phyloP scores from a whole-genome alignment of 1,140 invertebrate genomes.

The Dufourea novaeangliae region DNA sequence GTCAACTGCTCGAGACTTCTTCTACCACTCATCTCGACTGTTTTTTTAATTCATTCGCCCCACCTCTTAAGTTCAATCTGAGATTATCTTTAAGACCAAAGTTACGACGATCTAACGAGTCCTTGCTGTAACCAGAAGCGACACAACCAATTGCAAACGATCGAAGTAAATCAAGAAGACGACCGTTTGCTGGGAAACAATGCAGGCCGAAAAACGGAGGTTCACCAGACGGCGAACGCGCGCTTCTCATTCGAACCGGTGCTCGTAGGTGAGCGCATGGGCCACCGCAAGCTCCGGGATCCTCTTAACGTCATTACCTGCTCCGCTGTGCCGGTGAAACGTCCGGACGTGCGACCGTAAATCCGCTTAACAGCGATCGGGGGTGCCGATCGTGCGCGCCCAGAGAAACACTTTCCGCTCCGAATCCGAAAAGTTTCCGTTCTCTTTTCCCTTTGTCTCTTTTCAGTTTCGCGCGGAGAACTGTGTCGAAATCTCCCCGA shows the following conservation, averaged over 20 bases:
- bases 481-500: neutral
- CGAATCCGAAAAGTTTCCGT: neutral
- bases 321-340: constrained; percentile 45
- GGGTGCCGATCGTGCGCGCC: constrained; percentile 34
- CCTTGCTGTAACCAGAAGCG: too few species aligned
- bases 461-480: neutral
- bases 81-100: too few species aligned
- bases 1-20: too few species aligned
- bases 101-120: too few species aligned
- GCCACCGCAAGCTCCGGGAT: constrained; percentile 44
- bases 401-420: constrained; percentile 50
- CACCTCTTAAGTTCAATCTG: too few species aligned
- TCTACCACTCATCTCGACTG: neutral
- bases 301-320: constrained; percentile 63
- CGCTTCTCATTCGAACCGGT: constrained; percentile 12
- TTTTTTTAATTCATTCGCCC: too few species aligned
- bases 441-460: neutral
- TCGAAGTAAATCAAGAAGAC: neutral
- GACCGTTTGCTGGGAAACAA: neutral
- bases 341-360: constrained; percentile 59
- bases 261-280: constrained; percentile 16
- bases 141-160: neutral
- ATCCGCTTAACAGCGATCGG: constrained; percentile 63
- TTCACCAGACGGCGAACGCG: neutral
- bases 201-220: neutral